Conservation (phyloP, 2,113 vertebrate species). For the Eulemur macaco region DNA sequence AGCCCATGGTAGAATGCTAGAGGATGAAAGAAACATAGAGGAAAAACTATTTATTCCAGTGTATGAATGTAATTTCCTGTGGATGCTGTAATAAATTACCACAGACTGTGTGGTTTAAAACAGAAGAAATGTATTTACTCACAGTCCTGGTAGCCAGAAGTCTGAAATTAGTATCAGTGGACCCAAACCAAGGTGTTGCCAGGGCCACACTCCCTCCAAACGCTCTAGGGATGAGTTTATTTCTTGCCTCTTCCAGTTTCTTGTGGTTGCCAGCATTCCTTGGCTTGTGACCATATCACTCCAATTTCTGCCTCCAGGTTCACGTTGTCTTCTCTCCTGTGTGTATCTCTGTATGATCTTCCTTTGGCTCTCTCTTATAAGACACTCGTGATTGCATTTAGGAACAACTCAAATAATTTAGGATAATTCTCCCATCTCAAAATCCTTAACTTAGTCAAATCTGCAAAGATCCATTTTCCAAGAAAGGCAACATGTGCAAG, state of each 20-base stretch:
- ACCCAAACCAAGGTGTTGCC: not conserved
- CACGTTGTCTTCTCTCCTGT: not conserved
- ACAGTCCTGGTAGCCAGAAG: not conserved
- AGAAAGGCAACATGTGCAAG: not conserved
- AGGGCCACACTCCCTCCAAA: not conserved
- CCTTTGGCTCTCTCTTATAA: not conserved
- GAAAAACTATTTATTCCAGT: not conserved
- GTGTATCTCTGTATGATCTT: not conserved
- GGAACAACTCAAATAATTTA: not conserved
- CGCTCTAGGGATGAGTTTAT: not conserved
- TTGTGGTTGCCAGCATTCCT: not conserved
- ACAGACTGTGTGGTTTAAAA: not conserved
- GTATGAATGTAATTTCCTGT: not conserved
- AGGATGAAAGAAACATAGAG: not conserved
- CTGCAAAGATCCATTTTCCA: not conserved
- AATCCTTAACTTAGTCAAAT: not conserved
- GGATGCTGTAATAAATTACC: not conserved
- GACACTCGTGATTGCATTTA: not conserved
- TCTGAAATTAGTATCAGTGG: not conserved
- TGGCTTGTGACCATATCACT: not conserved
- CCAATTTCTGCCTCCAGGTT: not conserved
- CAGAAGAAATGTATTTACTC: not conserved
- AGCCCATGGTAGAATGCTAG: not conserved
- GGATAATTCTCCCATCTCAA: not conserved
- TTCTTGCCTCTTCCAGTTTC: not conserved